These are phyloP conservation scores for Pterocles gutturalis DNA, from an alignment of 2,113 vertebrate genomes.

Conservation along the genomic window DNA sequence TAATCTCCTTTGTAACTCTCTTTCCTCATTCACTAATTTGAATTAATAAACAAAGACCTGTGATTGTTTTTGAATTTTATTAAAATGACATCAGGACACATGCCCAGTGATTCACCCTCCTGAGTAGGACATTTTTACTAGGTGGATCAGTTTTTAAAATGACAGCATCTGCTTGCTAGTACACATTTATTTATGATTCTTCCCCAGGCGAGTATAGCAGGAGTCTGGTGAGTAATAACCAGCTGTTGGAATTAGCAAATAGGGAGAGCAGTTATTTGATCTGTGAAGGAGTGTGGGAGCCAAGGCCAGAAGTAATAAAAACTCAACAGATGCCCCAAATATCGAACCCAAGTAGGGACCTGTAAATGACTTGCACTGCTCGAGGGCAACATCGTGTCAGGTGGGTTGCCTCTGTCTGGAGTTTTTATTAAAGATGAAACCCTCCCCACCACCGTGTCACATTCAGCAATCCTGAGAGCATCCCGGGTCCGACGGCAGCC, in stretches of 20 bases:
- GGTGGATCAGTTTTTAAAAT: conserved; percentile 76
- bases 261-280: conserved; percentile 73
- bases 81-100: conserved; percentile 62
- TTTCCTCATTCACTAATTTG: conserved; percentile 12
- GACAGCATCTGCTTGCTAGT: conserved; percentile 82
- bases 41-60: conserved; percentile 18
- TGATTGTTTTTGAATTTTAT: conserved; percentile 57
- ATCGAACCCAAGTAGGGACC: not conserved
- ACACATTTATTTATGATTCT: conserved; percentile 80
- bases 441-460: not conserved
- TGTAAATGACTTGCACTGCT: not conserved
- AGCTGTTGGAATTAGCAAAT: conserved; percentile 77
- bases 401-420: not conserved
- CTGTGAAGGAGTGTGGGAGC: conserved; percentile 74
- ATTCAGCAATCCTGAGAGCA: not conserved
- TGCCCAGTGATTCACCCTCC: conserved; percentile 55
- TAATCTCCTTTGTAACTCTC: not conserved
- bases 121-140: conserved; percentile 72
- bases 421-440: not conserved
- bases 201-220: conserved; percentile 73
- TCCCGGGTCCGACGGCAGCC: no score
- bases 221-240: conserved; percentile 70
- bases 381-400: not conserved
- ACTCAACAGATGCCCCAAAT: conserved; percentile 44
- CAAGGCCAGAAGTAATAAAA: conserved; percentile 61